phyloP scores from a whole-genome alignment of 2,797 vertebrate genomes.

The Alosa sapidissima region DNA sequence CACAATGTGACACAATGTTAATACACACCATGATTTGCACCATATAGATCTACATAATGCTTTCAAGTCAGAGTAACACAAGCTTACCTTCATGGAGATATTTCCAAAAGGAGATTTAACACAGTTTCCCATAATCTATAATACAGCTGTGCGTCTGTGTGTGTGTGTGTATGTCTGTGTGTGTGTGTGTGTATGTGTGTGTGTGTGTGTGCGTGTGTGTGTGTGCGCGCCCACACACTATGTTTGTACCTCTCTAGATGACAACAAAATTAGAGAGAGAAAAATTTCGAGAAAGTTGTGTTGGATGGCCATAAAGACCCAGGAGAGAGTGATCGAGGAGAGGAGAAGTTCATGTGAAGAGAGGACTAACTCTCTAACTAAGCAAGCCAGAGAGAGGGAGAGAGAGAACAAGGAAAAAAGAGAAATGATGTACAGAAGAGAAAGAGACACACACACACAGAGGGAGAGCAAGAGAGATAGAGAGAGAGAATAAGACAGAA shows the following conservation, averaged over 20 bases:
- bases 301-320: slow-evolving; percentile 20
- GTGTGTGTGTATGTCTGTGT: background rate
- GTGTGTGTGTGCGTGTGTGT: slow-evolving; percentile 1
- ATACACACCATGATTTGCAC: background rate
- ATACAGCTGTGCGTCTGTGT: background rate
- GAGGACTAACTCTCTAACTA: slow-evolving; percentile 34
- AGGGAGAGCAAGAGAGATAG: background rate
- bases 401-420: background rate
- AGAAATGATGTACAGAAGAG: background rate
- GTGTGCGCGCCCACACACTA: background rate
- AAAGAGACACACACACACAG: background rate
- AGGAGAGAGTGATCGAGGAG: slow-evolving; percentile 13
- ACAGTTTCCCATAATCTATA: slow-evolving; percentile 85
- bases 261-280: background rate
- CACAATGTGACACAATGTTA: background rate
- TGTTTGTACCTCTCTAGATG: background rate
- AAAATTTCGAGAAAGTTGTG: background rate
- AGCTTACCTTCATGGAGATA: slow-evolving; percentile 85
- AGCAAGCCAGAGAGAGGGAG: slow-evolving; percentile 3
- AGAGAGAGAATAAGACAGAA: background rate
- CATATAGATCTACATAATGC: background rate
- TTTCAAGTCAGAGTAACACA: slow-evolving; percentile 12
- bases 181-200: slow-evolving; percentile 5
- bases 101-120: slow-evolving; percentile 84
- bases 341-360: slow-evolving; percentile 59